A percentile compares a stretch with the other conserved stretches of the same genome.
Evolutionary conservation across 2,888 invertebrate genomes (phyloP).

Genomic region (Rhagium mordax): DNA sequence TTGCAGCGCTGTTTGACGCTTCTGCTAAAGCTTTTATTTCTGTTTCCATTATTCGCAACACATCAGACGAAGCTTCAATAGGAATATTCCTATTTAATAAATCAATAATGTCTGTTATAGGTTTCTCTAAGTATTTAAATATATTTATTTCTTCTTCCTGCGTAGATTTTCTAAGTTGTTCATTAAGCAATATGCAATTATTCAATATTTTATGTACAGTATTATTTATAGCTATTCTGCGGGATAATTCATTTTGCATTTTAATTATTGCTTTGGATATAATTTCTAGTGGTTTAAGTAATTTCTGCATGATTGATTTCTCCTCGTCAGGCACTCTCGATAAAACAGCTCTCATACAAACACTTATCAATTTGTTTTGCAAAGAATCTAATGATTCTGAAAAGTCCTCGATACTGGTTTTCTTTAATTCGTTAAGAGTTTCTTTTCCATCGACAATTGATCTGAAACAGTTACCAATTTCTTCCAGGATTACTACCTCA

Average conservation of each 20-base stretch:
- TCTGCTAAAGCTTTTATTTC: background rate
- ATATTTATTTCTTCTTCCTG: conserved; percentile 1
- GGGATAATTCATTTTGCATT: conserved; percentile 60
- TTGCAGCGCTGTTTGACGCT: background rate
- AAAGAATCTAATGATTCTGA: conserved; percentile 59
- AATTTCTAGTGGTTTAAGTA: conserved; percentile 63
- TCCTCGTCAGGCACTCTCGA: conserved; percentile 52
- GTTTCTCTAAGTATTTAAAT: conserved; percentile 14
- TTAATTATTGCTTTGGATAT: conserved; percentile 64
- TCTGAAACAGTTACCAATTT: conserved; percentile 59
- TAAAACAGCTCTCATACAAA: conserved; percentile 65
- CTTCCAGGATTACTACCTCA: conserved; percentile 58
- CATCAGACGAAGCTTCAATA: background rate
- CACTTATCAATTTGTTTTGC: conserved; percentile 64
- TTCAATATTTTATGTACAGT: conserved; percentile 44
- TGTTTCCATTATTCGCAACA: background rate
- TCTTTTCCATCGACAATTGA: conserved; percentile 46
- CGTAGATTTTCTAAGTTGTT: conserved; percentile 20
- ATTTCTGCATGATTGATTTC: conserved; percentile 62
- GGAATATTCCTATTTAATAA: background rate
- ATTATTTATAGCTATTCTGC: conserved; percentile 49
- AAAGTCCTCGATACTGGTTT: conserved; percentile 57
- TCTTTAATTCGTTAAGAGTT: conserved; percentile 35
- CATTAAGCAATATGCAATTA: conserved; percentile 31
- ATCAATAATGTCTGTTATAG: conserved; percentile 15